Percentiles rank a stretch among this genome's conserved stretches.
These are phyloP conservation scores for Paraplagusia blochii DNA, from an alignment of 2,113 vertebrate genomes.

Conservation along the genomic window DNA sequence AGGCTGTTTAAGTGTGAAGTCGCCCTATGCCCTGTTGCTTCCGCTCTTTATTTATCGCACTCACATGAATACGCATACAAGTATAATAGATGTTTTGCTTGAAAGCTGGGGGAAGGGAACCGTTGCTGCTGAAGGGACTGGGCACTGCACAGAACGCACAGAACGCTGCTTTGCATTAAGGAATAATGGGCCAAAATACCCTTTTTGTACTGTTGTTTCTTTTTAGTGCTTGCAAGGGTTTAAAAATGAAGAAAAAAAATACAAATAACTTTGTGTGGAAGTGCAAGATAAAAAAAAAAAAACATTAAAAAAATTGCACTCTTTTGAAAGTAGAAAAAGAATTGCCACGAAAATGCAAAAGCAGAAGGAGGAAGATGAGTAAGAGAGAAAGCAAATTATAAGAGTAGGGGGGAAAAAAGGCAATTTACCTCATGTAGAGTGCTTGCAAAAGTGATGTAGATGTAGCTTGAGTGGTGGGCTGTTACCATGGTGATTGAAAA, in stretches of 20 bases:
- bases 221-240: conserved; percentile 1
- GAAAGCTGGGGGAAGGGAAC: conserved; percentile 42
- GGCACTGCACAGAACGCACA: conserved; percentile 19
- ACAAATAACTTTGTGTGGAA: conserved; percentile 9
- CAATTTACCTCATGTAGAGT: conserved; percentile 52
- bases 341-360: conserved; percentile 23
- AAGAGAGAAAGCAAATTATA: conserved; percentile 38
- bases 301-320: not conserved
- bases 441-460: conserved; percentile 46
- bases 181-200: not conserved
- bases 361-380: conserved; percentile 7
- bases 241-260: conserved; percentile 10
- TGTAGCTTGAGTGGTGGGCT: conserved; percentile 43
- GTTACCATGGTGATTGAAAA: conserved; percentile 58
- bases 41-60: conserved; percentile 64
- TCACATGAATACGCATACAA: conserved; percentile 44
- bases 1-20: conserved; percentile 67
- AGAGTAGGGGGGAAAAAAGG: conserved; percentile 27
- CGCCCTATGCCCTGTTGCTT: conserved; percentile 58
- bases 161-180: conserved; percentile 18
- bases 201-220: not conserved
- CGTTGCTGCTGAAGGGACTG: conserved; percentile 19
- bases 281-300: conserved; percentile 11
- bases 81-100: conserved; percentile 47
- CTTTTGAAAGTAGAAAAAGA: conserved; percentile 8